Conservation (phyloP, 2,797 vertebrate genomes). For the Rhinella marina region DNA sequence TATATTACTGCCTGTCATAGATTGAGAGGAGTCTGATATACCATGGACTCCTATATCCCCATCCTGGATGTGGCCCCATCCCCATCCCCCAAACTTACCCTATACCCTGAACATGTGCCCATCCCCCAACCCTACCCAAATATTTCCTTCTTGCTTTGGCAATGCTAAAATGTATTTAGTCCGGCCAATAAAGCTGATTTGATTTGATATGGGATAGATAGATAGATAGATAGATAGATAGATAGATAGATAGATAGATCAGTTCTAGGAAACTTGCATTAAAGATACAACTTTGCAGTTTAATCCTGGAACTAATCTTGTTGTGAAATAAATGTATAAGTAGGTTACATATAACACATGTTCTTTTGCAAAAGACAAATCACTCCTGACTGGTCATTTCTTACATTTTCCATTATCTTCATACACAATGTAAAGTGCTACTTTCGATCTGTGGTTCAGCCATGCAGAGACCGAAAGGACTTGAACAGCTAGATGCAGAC, state of each 20-base stretch:
- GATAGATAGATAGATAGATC: neutral
- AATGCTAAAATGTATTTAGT: too few species aligned
- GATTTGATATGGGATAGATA: neutral
- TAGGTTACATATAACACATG: conserved; percentile 23
- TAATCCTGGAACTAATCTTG: conserved; percentile 17
- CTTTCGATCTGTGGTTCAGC: conserved; percentile 37
- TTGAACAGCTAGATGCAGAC: conserved; percentile 12
- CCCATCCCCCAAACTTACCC: too few species aligned
- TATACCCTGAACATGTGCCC: too few species aligned
- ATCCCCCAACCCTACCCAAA: too few species aligned
- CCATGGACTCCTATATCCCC: too few species aligned
- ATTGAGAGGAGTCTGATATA: too few species aligned
- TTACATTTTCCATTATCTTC: conserved; percentile 54
- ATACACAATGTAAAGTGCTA: conserved; percentile 35
- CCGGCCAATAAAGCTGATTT: too few species aligned
- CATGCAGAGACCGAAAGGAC: conserved; percentile 23
- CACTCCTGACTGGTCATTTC: conserved; percentile 54
- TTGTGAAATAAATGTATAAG: conserved; percentile 32
- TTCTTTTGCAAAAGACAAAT: conserved; percentile 25
- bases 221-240: neutral
- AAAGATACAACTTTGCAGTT: neutral
- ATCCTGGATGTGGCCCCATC: too few species aligned
- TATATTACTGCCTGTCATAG: too few species aligned
- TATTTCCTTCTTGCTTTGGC: too few species aligned
- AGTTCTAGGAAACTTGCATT: neutral